These are phyloP conservation scores for Anarsia innoxiella DNA, from an alignment of 2,888 invertebrate genomes.

Conservation along the genomic window DNA sequence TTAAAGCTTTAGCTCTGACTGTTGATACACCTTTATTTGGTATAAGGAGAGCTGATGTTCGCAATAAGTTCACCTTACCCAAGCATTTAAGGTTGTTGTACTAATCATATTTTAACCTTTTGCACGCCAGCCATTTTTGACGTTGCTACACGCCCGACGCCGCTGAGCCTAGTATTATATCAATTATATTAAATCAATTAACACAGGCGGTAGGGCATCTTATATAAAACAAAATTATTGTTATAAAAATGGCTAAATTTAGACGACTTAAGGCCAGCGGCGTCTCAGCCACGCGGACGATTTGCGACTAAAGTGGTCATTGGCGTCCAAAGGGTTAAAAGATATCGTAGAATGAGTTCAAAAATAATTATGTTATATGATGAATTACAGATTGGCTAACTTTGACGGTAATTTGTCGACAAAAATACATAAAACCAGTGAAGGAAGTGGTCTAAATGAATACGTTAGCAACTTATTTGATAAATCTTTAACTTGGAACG, in stretches of 20 bases:
- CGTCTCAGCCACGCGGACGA: too few species aligned
- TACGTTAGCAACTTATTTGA: slow-evolving; percentile 88
- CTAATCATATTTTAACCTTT: too few species aligned
- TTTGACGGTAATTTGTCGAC: slow-evolving; percentile 77
- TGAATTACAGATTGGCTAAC: slow-evolving; percentile 81
- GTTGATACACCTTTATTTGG: slow-evolving; percentile 94
- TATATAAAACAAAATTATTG: too few species aligned
- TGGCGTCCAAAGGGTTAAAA: too few species aligned
- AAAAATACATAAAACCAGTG: slow-evolving; percentile 62
- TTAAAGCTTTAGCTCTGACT: slow-evolving; percentile 89
- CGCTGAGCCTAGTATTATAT: too few species aligned
- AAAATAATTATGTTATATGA: background rate
- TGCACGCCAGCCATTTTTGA: too few species aligned
- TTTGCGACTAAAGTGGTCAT: too few species aligned
- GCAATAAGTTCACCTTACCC: slow-evolving; percentile 89
- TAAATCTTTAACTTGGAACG: slow-evolving; percentile 88
- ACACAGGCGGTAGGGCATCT: too few species aligned
- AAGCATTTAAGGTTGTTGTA: slow-evolving; percentile 85
- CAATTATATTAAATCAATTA: too few species aligned
- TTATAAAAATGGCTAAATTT: too few species aligned
- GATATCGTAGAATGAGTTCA: background rate
- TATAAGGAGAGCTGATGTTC: slow-evolving; percentile 84
- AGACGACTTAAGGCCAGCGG: too few species aligned
- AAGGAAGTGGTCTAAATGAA: slow-evolving; percentile 84
- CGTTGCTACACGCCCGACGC: too few species aligned